Base-by-base conservation (phyloP, 1,140 invertebrate genomes). In the Rhysida immarginata region DNA sequence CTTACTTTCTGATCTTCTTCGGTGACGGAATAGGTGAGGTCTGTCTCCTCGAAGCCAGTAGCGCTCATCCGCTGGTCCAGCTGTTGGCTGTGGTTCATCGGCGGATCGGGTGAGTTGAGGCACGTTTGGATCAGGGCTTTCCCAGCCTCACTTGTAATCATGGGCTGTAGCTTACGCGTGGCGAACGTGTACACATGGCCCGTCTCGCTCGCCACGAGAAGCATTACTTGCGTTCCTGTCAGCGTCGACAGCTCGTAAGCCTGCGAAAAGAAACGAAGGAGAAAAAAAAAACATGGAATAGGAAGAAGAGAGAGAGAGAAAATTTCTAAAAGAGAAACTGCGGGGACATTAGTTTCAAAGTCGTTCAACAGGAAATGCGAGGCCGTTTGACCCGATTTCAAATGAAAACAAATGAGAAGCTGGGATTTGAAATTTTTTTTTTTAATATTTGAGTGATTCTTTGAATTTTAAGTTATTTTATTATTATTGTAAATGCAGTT, bases 141-240 rank as follows among this genome's bases (percentile, higher is more conserved):
- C 48, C 96, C 96, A 55, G 92, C 91, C 67, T 99, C 96, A 63
- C 91, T 96, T 16, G 92, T 96, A 68, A 99, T 99, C 94, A 99
- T 99, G 50, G 96, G 96, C 71, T 99, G 94, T 43, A 99, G 77
- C 73, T 99, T 99, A 54, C 92, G 78, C 48, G 96, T 99, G 27
- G 96, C 96, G 76, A 98, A 99, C 49, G 96, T 99, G 75, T 99
- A 99, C 62, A 99, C 96, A 75, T 99, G 96, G 2, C 96, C 92
- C 14, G 91, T 96, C 71, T 96, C 92, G 29, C 87, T 92, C 26
- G 91, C 92, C 54, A 96, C 92, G 64, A 96, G 74, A 54, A 96
- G 73, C 91, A 95, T 96, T 69, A 99, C 95, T 77, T 99, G 95
- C 14, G 96, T 99, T 16, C 96, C 96, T 46, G 96, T 99, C 70